Percentiles rank a stretch among this genome's conserved stretches.
phyloP scores from a whole-genome alignment of 2,888 invertebrate species.

The Hirudinaria manillensis region DNA sequence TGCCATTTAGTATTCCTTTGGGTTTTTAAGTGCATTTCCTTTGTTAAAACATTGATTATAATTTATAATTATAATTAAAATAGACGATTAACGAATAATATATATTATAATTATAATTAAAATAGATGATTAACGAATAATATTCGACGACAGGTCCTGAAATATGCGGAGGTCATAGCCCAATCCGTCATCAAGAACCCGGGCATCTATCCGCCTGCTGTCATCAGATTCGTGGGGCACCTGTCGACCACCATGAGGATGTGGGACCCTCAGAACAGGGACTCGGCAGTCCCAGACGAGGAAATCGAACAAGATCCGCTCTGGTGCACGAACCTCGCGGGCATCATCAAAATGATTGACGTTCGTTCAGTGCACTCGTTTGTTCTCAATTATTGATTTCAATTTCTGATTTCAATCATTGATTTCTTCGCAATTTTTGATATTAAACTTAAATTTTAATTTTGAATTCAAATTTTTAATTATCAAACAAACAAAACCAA shows the following conservation, averaged over 20 bases:
- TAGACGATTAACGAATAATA: too few relatives aligned
- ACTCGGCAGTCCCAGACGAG: slow-evolving; percentile 36
- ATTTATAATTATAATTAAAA: too few relatives aligned
- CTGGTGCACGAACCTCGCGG: slow-evolving; percentile 25
- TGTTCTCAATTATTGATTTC: neutral
- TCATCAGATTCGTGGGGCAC: slow-evolving; percentile 35
- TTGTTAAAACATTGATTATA: too few relatives aligned
- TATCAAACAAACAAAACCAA: too few relatives aligned
- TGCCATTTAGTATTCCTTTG: too few relatives aligned
- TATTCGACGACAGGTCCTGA: slow-evolving; percentile 58
- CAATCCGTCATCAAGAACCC: slow-evolving; percentile 62
- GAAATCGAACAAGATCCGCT: slow-evolving; percentile 1
- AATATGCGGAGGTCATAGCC: slow-evolving; percentile 76
- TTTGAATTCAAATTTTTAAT: too few relatives aligned
- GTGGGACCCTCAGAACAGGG: slow-evolving; percentile 61
- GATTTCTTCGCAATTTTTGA: too few relatives aligned
- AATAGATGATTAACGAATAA: too few relatives aligned
- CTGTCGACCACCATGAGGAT: slow-evolving; percentile 65
- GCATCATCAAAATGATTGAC: slow-evolving; percentile 20
- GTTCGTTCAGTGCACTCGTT: neutral
- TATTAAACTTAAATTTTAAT: too few relatives aligned
- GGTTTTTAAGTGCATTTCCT: too few relatives aligned
- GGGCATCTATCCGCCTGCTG: slow-evolving; percentile 40
- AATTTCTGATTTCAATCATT: neutral
- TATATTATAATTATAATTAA: too few relatives aligned